These are phyloP conservation scores for Scytalopus superciliaris DNA, from an alignment of 2,113 vertebrate species.

Conservation along the genomic window DNA sequence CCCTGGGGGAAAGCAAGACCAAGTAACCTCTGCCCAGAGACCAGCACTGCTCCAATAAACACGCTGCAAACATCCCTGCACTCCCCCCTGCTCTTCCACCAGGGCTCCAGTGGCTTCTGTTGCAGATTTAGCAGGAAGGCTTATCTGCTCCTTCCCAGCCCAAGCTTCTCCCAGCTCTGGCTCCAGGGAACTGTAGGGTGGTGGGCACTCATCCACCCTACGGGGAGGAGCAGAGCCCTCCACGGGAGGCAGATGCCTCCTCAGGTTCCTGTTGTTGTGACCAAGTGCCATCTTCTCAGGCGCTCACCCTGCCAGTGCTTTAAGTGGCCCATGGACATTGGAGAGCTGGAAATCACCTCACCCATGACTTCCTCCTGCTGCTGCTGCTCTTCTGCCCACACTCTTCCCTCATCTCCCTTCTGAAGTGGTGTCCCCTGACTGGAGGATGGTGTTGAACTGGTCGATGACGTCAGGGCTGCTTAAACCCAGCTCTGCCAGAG, in stretches of 20 bases:
- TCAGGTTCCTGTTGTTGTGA: not conserved
- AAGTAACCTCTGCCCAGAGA: slow-evolving; percentile 39
- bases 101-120: not conserved
- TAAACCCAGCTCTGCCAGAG: not conserved
- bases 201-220: not conserved
- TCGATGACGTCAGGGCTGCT: not conserved
- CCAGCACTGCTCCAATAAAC: not conserved
- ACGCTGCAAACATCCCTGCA: not conserved
- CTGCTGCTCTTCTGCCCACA: not conserved
- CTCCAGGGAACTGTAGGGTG: slow-evolving; percentile 34
- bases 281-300: not conserved
- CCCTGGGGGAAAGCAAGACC: slow-evolving; percentile 73
- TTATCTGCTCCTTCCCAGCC: not conserved
- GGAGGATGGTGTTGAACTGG: not conserved
- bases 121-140: not conserved
- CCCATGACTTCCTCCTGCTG: not conserved
- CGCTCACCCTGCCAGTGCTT: not conserved
- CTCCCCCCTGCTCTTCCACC: not conserved
- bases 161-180: not conserved
- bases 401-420: not conserved
- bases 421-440: not conserved
- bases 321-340: not conserved
- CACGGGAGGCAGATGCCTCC: not conserved
- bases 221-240: slow-evolving; percentile 40
- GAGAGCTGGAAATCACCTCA: not conserved